These are phyloP conservation scores for Globicephala melas DNA, from an alignment of 2,113 vertebrate species.

Conservation along the genomic window DNA sequence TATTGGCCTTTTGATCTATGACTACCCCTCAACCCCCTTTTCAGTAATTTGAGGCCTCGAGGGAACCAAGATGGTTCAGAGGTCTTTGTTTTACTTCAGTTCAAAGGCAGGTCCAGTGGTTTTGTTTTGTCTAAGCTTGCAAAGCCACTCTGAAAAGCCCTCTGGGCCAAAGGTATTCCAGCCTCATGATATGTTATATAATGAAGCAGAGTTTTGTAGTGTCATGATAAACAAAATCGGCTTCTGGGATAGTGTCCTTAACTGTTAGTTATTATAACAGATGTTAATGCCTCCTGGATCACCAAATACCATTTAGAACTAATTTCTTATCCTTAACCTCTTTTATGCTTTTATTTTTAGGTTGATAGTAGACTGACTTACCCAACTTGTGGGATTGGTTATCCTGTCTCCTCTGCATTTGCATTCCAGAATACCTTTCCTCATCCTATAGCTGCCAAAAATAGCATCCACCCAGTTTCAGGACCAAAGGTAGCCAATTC, in stretches of 20 bases:
- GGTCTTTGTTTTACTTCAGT: not conserved
- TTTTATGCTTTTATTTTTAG: slow-evolving; percentile 72
- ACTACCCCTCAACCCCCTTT: fast-evolving
- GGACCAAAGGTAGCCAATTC: slow-evolving; percentile 81
- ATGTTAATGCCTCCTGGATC: not conserved
- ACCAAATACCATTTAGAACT: not conserved
- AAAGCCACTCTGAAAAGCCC: not conserved
- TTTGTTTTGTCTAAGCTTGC: not conserved
- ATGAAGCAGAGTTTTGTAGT: not conserved
- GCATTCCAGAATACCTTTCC: slow-evolving; percentile 80
- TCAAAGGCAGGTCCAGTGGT: not conserved
- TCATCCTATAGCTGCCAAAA: slow-evolving; percentile 68
- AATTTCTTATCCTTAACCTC: not conserved
- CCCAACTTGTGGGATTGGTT: slow-evolving; percentile 76
- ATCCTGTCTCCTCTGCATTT: slow-evolving; percentile 83
- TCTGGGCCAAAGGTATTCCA: not conserved
- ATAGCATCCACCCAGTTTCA: slow-evolving; percentile 63
- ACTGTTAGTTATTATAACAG: not conserved
- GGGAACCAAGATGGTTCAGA: not conserved
- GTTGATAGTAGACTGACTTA: slow-evolving; percentile 80
- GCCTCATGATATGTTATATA: not conserved
- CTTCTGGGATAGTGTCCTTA: not conserved
- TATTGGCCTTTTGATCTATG: not conserved
- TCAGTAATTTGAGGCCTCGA: not conserved
- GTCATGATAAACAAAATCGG: not conserved